Conservation (phyloP, 2,113 vertebrate species). For the Sprattus sprattus region DNA sequence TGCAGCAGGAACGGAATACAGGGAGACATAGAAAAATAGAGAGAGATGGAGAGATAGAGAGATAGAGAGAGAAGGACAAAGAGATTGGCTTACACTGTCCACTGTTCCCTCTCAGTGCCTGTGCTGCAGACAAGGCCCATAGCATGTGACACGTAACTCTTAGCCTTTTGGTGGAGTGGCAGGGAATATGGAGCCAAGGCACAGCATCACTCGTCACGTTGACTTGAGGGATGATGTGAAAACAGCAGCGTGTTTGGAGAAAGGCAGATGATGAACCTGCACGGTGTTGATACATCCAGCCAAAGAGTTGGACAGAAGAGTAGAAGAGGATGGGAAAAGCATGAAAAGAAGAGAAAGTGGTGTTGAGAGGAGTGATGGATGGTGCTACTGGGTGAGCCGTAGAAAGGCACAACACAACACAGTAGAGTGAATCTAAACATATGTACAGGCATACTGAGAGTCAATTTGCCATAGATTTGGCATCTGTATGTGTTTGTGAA, state of each 20-base stretch:
- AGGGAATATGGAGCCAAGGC: not conserved
- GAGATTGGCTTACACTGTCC: constrained; percentile 23
- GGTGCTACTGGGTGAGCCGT: not conserved
- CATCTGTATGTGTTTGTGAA: constrained; percentile 9
- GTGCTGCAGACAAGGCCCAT: not conserved
- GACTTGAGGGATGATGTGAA: constrained; percentile 44
- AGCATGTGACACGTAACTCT: not conserved
- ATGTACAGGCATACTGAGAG: not conserved
- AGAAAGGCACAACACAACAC: not conserved
- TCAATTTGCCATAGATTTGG: not conserved
- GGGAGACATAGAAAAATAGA: not conserved
- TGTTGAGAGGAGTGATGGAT: not conserved
- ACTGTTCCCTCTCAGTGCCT: not conserved
- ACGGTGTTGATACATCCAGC: constrained; percentile 12
- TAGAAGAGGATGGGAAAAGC: constrained; percentile 9
- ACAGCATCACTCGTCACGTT: constrained; percentile 51
- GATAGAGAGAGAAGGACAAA: constrained; percentile 26
- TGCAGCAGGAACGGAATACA: not conserved
- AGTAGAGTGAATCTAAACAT: not conserved
- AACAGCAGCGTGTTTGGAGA: constrained; percentile 47
- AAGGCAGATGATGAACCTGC: constrained; percentile 30
- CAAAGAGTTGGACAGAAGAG: constrained; percentile 25
- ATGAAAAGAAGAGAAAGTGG: not conserved
- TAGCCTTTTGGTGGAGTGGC: not conserved
- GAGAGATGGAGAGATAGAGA: not conserved